Percentiles rank a stretch among this genome's conserved stretches.
Conservation (phyloP, 2,113 vertebrate genomes). For the human (Homo sapiens) region DNA sequence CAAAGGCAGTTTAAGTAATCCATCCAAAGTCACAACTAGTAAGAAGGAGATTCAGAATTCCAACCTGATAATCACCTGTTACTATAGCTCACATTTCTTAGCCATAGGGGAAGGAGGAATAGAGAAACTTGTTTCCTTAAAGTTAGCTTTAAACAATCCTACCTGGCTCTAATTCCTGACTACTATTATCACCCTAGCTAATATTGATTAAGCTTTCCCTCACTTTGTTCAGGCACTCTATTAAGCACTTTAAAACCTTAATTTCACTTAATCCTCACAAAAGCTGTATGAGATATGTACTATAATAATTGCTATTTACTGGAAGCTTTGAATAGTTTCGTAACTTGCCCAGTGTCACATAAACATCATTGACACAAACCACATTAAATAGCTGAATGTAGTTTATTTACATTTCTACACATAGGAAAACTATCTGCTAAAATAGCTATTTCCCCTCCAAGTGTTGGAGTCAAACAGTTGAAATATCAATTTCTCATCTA, state of each 20-base stretch:
- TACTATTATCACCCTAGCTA: neutral
- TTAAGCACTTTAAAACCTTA: neutral
- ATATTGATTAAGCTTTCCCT: neutral
- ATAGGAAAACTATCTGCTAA: neutral
- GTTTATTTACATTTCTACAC: neutral
- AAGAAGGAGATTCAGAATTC: neutral
- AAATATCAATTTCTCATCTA: conserved; percentile 37
- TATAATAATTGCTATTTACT: neutral
- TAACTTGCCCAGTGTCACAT: neutral
- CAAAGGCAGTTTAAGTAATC: neutral
- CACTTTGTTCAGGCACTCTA: neutral
- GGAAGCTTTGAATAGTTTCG: neutral
- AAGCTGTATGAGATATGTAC: neutral
- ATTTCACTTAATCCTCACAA: neutral
- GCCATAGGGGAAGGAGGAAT: neutral
- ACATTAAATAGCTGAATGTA: neutral
- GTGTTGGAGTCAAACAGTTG: neutral
- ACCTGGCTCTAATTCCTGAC: neutral
- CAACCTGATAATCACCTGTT: neutral
- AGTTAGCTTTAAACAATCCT: neutral
- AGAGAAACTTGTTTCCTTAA: neutral
- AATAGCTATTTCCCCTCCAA: neutral
- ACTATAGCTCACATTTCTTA: neutral
- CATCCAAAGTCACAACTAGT: neutral
- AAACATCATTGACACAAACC: neutral